Conservation (phyloP, 2,797 vertebrate species). For the Limnodromus scolopaceus region DNA sequence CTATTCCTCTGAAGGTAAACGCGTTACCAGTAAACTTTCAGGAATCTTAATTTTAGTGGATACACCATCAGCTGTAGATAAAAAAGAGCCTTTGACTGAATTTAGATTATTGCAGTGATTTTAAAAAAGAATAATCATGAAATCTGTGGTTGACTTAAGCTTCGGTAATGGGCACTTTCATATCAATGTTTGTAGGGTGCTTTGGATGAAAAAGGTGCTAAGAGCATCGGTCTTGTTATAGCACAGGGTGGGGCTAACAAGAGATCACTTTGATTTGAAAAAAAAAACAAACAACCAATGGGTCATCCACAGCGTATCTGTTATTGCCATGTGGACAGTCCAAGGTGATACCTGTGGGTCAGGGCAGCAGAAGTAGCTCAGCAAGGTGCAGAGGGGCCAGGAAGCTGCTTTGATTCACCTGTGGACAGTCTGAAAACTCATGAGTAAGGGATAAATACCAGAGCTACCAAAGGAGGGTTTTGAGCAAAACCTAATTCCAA, state of each 20-base stretch:
- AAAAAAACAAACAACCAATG: not conserved
- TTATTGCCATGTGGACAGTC: not conserved
- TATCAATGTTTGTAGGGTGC: not conserved
- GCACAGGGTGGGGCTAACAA: not conserved
- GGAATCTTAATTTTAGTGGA: not conserved
- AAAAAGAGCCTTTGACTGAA: not conserved
- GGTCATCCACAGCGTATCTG: rapidly evolving
- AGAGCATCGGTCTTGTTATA: not conserved
- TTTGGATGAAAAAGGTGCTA: not conserved
- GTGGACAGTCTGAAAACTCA: not conserved
- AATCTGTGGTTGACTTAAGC: not conserved
- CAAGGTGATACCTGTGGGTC: not conserved
- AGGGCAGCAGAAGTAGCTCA: not conserved
- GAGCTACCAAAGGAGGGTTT: not conserved
- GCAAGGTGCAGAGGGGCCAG: not conserved
- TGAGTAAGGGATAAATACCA: not conserved
- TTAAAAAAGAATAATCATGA: not conserved
- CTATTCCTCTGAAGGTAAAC: not conserved
- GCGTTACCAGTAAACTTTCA: not conserved
- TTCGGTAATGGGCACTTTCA: not conserved
- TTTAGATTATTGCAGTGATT: not conserved
- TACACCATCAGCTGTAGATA: not conserved
- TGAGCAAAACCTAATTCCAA: not conserved
- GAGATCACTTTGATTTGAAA: not conserved
- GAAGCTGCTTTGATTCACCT: not conserved